phyloP scores from a whole-genome alignment of 35 echinoderm and acorn worm genomes.

The Ophiothrix spiculata region DNA sequence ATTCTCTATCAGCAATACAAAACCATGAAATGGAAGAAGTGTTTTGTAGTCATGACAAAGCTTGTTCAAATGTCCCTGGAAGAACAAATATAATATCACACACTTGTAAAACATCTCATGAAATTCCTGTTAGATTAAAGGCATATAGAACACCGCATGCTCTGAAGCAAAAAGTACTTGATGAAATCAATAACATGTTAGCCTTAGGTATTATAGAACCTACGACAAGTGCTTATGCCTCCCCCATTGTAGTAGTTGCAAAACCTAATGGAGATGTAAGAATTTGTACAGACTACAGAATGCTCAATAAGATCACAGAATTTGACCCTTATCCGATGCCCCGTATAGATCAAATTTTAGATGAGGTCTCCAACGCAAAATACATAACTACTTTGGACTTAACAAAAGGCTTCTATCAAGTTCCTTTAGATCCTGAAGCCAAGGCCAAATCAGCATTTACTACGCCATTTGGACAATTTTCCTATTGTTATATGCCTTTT shows the following conservation, averaged over 20 bases:
- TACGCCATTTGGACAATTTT: conserved; percentile 38
- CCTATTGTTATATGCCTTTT: conserved; percentile 27
- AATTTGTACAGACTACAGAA: conserved; percentile 47
- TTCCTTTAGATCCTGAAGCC: conserved; percentile 31
- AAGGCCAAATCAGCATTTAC: conserved; percentile 40
- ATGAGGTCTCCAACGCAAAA: conserved; percentile 25
- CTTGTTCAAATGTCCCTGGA: conserved; percentile 36
- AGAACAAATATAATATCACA: conserved; percentile 5
- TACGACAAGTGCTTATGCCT: conserved; percentile 33
- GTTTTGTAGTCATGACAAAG: background rate
- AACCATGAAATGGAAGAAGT: background rate
- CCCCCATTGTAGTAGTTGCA: conserved; percentile 28
- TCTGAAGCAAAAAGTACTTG: conserved; percentile 17
- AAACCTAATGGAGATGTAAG: conserved; percentile 37
- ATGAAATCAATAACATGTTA: conserved; percentile 31
- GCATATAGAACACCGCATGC: conserved; percentile 37
- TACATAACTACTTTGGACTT: conserved; percentile 39
- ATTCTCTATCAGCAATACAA: background rate
- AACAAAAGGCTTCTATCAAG: conserved; percentile 45
- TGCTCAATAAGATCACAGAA: conserved; percentile 35
- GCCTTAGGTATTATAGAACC: conserved; percentile 13
- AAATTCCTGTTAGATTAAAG: background rate
- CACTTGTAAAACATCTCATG: background rate
- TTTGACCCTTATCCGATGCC: conserved; percentile 48
- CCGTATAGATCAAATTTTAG: conserved; percentile 38